Evolutionary conservation across 1,140 invertebrate genomes (phyloP), one percentile per base, ranked within the genome.

Genomic region (Heterodera schachtii): DNA sequence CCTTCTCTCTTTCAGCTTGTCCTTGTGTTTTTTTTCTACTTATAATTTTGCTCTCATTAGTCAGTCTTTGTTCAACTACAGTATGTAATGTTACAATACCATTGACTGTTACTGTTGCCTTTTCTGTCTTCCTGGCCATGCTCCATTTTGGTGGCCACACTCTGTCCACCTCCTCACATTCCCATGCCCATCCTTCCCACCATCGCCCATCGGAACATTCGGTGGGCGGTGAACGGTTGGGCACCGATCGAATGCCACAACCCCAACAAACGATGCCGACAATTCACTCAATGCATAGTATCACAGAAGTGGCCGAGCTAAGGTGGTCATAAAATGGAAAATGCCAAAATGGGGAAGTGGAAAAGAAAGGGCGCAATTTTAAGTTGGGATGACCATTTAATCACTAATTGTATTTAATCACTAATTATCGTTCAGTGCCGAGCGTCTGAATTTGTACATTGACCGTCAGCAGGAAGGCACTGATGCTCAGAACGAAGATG

Each of bases 391-490:
- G 31, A 1, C 31, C 31, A 31, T 31, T 31, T 31, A 31, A 31
- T 31, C 31, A 31, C 31, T 31, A 31, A 31, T 31, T 31, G 31
- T 0, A 31, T 31, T 31, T 31, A 31, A 31, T 31, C 31, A 31
- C 31, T 31, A 31, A 31, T 31, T 31, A 31, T 52, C 46, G 83
- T 86, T 81, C 41, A 86, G 85, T 80, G 85, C 85, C 16, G 85
- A 86, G 75, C 79, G 85, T 5, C 84, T 86, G 43, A 86, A 86
- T 76, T 60, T 87, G 31, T 86, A 87, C 74, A 74, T 87, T 47
- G 85, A 86, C 70, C 73, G 83, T 66, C 75, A 88, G 49, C 46
- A 64, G 85, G 75, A 74, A 52, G 84, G 41, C 78, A 57, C 46
- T 83, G 73, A 83, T 74, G 57, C 41, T 1, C 31, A 16, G n/a